Percentiles rank a stretch among this genome's conserved stretches.
Conservation (phyloP, 1,140 invertebrate species). For the Orussus abietinus region DNA sequence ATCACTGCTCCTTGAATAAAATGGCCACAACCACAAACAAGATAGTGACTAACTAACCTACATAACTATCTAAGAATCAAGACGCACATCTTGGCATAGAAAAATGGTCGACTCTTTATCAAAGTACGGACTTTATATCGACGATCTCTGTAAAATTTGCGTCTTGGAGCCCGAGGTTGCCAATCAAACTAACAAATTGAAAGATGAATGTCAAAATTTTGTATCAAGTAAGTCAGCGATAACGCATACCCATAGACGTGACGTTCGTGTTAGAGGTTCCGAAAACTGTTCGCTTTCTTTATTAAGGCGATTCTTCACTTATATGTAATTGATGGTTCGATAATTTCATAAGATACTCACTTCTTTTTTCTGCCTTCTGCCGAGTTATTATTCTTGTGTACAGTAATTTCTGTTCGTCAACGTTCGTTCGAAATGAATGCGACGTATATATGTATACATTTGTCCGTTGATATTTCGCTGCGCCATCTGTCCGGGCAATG, state of each 20-base stretch:
- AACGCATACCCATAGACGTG: not conserved
- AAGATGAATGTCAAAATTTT: constrained; percentile 79
- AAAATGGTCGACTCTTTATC: constrained; percentile 70
- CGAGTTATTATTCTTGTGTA: constrained; percentile 6
- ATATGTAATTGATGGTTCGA: not conserved
- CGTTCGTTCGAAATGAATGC: too few relatives aligned
- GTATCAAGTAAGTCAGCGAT: constrained; percentile 64
- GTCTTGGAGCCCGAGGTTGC: constrained; percentile 74
- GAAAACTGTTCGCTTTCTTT: not conserved
- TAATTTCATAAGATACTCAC: too few relatives aligned
- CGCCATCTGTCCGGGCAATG: too few relatives aligned
- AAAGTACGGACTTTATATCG: constrained; percentile 76
- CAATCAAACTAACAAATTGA: constrained; percentile 73
- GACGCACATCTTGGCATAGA: too few relatives aligned
- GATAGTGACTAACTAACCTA: too few relatives aligned
- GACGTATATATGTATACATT: too few relatives aligned
- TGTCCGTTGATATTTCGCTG: too few relatives aligned
- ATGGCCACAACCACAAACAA: too few relatives aligned
- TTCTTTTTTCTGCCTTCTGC: not conserved
- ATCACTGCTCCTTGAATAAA: too few relatives aligned
- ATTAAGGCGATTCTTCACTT: not conserved
- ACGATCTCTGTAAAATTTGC: constrained; percentile 82
- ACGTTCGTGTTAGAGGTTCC: not conserved
- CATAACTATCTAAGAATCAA: too few relatives aligned
- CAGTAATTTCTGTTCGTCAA: constrained; percentile 8